Base-by-base conservation (phyloP, 1,140 invertebrate species). In the Mizuhopecten yessoensis region DNA sequence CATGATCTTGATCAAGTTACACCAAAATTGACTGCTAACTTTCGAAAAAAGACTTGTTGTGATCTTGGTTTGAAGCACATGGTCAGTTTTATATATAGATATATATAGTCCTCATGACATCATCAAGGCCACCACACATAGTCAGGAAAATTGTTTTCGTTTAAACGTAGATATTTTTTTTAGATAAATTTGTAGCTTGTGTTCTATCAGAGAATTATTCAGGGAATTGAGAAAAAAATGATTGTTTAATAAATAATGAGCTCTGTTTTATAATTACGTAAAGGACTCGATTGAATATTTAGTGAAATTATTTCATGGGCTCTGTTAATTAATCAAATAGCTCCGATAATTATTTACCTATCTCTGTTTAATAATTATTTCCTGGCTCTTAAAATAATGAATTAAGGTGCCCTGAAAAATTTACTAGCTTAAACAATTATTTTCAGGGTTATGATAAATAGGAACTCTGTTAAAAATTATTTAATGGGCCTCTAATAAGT, bases 131-230 rank as follows among this genome's bases (percentile, higher is more conserved):
- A 49, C 45, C n/a, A 49, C 20, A 49, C 20, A 20, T 75, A 17
- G 9, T 45, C 57, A 75, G 57, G 57, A 75, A 17, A 29, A 75
- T 29, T 75, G 57, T 75, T n/a, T 75, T 75, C n/a, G 5, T 29
- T 75, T 75, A 75, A 75, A 29, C n/a, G 57, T 75, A 75, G 57
- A 75, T 75, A 75, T 75, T 75, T 75, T 75, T 75, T 75, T n/a
- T 75, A 75, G 57, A n/a, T 29, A n/a, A n/a, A 75, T 29, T 75
- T 75, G 57, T 75, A 75, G 57, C 57, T 75, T 75, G 57, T 75
- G 57, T 75, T 75, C 57, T 75, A n/a, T 75, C 57, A 29, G n/a
- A 75, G 57, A 75, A 75, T 75, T 75, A 75, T 75, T 75, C 57
- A 75, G 57, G 57, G 57, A 75, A 75, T 75, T 75, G 57, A 75